These are phyloP conservation scores for Tyrannus savana DNA, from an alignment of 2,113 vertebrate species.

Conservation along the genomic window DNA sequence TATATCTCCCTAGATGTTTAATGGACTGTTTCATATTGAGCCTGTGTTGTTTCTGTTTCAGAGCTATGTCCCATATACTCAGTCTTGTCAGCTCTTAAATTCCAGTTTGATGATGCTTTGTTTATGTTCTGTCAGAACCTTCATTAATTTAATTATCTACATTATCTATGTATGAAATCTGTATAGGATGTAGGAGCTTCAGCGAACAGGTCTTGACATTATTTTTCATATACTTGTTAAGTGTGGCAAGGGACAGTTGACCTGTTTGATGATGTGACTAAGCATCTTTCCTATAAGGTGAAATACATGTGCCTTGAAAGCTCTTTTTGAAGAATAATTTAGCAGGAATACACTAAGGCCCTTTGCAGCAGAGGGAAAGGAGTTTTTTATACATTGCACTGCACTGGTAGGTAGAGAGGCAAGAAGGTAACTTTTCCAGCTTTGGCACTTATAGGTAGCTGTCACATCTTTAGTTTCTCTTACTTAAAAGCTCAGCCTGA, in stretches of 20 bases:
- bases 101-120: not conserved
- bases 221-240: not conserved
- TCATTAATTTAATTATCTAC: conserved; percentile 17
- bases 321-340: not conserved
- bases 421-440: not conserved
- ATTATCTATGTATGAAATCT: not conserved
- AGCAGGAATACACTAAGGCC: not conserved
- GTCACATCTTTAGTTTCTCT: not conserved
- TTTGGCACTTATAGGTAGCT: not conserved
- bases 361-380: not conserved
- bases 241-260: not conserved
- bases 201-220: not conserved
- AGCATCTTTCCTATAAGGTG: not conserved
- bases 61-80: not conserved
- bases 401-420: not conserved
- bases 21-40: not conserved
- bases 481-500: not conserved
- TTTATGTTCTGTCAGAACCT: not conserved
- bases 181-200: not conserved
- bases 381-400: not conserved
- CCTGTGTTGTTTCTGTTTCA: not conserved
- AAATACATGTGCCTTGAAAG: not conserved
- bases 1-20: not conserved
- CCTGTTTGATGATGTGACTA: not conserved
- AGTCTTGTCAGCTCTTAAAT: not conserved